Base-by-base conservation (phyloP, 2,888 invertebrate genomes). In the Acronicta alni region DNA sequence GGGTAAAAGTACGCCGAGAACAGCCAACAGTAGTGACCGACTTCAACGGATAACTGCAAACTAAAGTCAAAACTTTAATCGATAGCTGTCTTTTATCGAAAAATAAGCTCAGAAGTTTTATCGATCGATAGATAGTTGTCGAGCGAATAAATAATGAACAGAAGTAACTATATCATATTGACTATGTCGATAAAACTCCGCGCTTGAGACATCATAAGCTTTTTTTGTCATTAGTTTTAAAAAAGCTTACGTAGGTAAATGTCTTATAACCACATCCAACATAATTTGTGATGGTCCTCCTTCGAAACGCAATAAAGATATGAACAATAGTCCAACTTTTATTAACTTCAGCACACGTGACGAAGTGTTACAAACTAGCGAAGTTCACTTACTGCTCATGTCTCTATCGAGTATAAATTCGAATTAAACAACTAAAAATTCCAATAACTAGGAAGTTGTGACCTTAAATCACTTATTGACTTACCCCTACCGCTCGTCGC, bases 361-460 rank as follows among this genome's bases (percentile, higher is more conserved):
- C 52, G 38, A 47, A 49, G 16, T 17, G 41, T 58, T 53, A 59
- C 42, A 64, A 69, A 16, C 51, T 58, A 62, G 61, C 53, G 41
- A 58, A 60, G 53, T 67, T 59, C 63, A 43, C 42, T 64, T 55
- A 62, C 76, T 73, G 66, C 43, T 66, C 38, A 75, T 45, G 20
- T 67, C 57, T 63, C 38, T 61, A 65, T 45, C 46, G 35, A 17
- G 52, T 63, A 32, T 23, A 30, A 54, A 61, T 48, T 62, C 39
- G 42, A 53, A 61, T 38, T 37, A 45, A 70, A 73, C 61, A 71
- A 74, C 56, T 48, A 65, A 52, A 65, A 65, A 58, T 53, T 69
- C 70, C 55, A 60, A 70, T 75, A 75, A 62, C 61, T 74, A 79
- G 70, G 72, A 76, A 77, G 57, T 77, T 72, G 77, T 77, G 77